Evolutionary conservation across 2,888 invertebrate species (phyloP).

Genomic region (Cryptus armator): DNA sequence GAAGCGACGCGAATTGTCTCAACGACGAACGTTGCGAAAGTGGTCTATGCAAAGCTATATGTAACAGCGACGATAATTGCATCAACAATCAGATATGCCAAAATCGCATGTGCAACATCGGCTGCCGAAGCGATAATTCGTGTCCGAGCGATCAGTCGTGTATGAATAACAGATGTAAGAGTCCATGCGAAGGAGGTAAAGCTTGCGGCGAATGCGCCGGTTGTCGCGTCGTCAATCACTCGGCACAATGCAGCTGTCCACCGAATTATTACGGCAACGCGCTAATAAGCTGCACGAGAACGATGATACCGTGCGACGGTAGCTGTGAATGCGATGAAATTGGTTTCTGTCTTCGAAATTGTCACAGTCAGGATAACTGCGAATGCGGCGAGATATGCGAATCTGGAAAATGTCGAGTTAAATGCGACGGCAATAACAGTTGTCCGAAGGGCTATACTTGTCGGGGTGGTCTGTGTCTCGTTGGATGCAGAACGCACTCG

Average conservation of each 20-base stretch:
- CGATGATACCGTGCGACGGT: conserved; percentile 90
- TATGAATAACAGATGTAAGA: conserved; percentile 92
- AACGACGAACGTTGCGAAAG: conserved; percentile 94
- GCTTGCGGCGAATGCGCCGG: conserved; percentile 94
- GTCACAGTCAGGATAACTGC: conserved; percentile 90
- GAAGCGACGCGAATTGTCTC: conserved; percentile 93
- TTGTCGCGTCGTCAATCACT: conserved; percentile 93
- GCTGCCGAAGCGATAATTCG: conserved; percentile 93
- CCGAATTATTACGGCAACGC: conserved; percentile 93
- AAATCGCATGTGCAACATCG: conserved; percentile 93
- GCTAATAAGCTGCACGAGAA: conserved; percentile 91
- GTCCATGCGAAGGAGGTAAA: conserved; percentile 91
- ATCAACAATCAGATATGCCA: conserved; percentile 94
- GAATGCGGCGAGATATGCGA: conserved; percentile 93
- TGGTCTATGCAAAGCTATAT: conserved; percentile 93
- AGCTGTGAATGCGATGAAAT: conserved; percentile 93
- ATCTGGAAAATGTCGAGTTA: conserved; percentile 90
- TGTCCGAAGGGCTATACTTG: conserved; percentile 93
- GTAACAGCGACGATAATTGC: conserved; percentile 94
- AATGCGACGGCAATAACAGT: conserved; percentile 89
- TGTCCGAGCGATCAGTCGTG: conserved; percentile 93
- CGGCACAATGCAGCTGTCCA: conserved; percentile 94
- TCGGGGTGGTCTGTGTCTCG: conserved; percentile 89
- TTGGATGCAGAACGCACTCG: conserved; percentile 92
- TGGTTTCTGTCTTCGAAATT: conserved; percentile 92